Base-by-base conservation (phyloP, 2,888 invertebrate species). In the Platycheirus albimanus region DNA sequence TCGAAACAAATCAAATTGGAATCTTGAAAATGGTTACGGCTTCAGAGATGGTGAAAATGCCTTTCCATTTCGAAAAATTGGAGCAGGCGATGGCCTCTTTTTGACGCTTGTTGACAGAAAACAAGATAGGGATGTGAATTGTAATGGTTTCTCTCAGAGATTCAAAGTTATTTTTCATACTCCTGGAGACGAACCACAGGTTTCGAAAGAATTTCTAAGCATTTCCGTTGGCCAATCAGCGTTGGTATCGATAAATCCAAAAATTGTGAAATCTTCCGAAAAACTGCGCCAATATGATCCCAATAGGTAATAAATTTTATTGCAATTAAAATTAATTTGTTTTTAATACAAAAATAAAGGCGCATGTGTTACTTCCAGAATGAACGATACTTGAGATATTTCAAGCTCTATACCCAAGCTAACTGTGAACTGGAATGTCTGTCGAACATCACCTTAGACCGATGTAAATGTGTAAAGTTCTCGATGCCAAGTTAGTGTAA, bases 381-480 rank as follows among this genome's bases (percentile, higher is more conserved):
- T 8, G 38, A 41, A 6, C 13, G 13, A 2, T 41, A 93, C 85
- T 91, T 95, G 63, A 91, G 91, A 38, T 95, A 92, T 88, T 95
- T 93, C 87, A 93, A 93, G 88, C 92, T 93, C 58, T 95, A 95
- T 89, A 95, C 95, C 0, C 95, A 95, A 89, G 92, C 93, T 69
- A 95, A 95, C 88, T 95, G 95, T 87, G 94, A 95, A 86, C 92
- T 95, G 86, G 95, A 95, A 89, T 95, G 95, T 86, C 89, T 94
- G 71, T 92, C 94, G 0, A 95, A 95, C 89, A 94, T 92, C 85
- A 95, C 95, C 0, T 89, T 92, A 52, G 87, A 89, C 3, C 90
- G 90, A 84, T 95, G 95, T 87, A 93, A 92, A 4, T 95, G 95
- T 87, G 94, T 94, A 3, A 93, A 93, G 86, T 94, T 94, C 86